These are phyloP conservation scores for Micromesistius poutassou DNA, from an alignment of 2,797 vertebrate species.

Conservation along the genomic window DNA sequence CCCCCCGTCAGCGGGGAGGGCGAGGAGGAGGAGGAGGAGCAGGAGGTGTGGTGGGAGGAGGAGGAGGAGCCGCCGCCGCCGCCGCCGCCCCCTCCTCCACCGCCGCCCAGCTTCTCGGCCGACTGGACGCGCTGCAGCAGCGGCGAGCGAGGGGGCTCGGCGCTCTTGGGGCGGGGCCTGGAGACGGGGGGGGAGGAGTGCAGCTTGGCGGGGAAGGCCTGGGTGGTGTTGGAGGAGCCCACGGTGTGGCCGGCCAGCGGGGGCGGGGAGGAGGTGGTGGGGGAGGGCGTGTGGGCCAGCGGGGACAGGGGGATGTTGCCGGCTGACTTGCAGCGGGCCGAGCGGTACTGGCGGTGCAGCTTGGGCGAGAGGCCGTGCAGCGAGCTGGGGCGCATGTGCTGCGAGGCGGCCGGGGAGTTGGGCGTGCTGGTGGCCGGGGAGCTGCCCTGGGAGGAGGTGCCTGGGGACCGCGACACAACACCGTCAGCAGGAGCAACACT, in stretches of 20 bases:
- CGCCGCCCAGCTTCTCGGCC: constrained; percentile 85
- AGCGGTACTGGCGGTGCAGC: constrained; percentile 91
- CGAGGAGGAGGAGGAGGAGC: constrained; percentile 65
- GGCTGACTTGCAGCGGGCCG: constrained; percentile 89
- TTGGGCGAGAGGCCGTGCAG: constrained; percentile 89
- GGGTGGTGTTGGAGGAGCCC: constrained; percentile 88
- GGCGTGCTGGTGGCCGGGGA: constrained; percentile 84
- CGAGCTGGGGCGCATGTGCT: constrained; percentile 90
- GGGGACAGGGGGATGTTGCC: constrained; percentile 92
- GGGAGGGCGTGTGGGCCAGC: constrained; percentile 88
- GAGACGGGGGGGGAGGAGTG: constrained; percentile 86
- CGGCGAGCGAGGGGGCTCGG: constrained; percentile 87
- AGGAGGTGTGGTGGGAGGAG: constrained; percentile 74
- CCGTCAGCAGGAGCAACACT: too few species aligned
- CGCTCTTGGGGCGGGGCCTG: constrained; percentile 87
- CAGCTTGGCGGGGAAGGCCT: constrained; percentile 86
- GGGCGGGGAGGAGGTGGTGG: constrained; percentile 82
- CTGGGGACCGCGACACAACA: constrained; percentile 46
- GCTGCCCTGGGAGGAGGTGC: constrained; percentile 87
- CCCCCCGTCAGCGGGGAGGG: constrained; percentile 67
- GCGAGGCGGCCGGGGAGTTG: constrained; percentile 85
- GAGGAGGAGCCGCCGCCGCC: constrained; percentile 64
- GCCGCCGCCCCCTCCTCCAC: constrained; percentile 42
- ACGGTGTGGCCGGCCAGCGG: constrained; percentile 84
- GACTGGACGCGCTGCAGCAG: constrained; percentile 91